phyloP scores from a whole-genome alignment of 2,113 vertebrate species.

The Neogobius melanostomus region DNA sequence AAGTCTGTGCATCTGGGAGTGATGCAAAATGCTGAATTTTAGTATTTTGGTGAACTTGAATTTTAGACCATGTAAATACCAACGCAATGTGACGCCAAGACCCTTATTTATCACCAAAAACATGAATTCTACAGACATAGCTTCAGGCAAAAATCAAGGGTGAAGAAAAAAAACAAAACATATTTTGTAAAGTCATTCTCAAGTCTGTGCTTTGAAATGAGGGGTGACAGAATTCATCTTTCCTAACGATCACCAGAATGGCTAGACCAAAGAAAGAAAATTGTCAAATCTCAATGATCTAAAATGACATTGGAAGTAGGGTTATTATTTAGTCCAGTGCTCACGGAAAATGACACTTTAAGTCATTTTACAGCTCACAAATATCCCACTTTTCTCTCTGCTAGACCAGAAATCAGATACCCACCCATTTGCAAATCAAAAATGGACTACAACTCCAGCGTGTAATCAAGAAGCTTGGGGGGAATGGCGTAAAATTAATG shows the following conservation, averaged over 20 bases:
- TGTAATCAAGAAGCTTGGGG: not conserved
- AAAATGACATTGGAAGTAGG: conserved; percentile 19
- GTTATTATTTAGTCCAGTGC: conserved; percentile 31
- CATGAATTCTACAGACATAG: too few relatives aligned
- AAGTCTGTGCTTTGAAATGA: conserved; percentile 1
- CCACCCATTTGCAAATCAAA: not conserved
- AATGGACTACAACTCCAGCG: not conserved
- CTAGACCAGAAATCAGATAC: conserved; percentile 4
- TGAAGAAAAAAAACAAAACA: too few relatives aligned
- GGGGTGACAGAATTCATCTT: not conserved
- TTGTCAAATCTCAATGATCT: conserved; percentile 28
- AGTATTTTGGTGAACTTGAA: too few relatives aligned
- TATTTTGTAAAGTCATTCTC: not conserved
- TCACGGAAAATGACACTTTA: conserved; percentile 33
- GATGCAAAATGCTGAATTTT: too few relatives aligned
- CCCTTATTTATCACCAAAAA: too few relatives aligned
- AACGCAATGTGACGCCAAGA: too few relatives aligned
- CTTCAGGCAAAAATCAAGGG: too few relatives aligned
- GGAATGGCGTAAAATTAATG: not conserved
- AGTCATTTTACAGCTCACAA: conserved; percentile 34
- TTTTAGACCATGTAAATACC: too few relatives aligned
- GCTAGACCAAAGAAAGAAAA: not conserved
- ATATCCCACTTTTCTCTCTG: conserved; percentile 24
- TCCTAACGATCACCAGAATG: not conserved
- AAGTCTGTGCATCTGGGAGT: not conserved